Percentiles rank a stretch among this genome's conserved stretches.
Conservation (phyloP, 2,888 invertebrate genomes). For the Rambutsinella grinnellia region DNA sequence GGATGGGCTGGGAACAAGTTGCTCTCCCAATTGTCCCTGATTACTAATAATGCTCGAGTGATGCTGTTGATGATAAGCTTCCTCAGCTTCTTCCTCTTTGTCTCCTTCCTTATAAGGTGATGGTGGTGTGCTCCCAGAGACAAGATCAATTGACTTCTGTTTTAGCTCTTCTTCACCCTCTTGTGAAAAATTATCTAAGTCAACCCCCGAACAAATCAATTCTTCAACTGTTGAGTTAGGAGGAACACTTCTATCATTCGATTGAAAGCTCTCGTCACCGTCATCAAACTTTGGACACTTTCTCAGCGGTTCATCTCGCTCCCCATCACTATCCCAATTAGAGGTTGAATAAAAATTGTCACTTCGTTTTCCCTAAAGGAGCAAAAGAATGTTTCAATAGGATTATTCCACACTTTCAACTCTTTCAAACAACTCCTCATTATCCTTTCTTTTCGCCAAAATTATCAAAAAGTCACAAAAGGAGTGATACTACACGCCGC, state of each 20-base stretch:
- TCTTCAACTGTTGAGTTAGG: slow-evolving; percentile 11
- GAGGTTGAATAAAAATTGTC: slow-evolving; percentile 43
- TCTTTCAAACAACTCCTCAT: background rate
- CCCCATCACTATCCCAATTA: slow-evolving; percentile 64
- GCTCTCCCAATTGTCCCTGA: slow-evolving; percentile 39
- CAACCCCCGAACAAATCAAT: slow-evolving; percentile 12
- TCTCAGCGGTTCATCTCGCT: slow-evolving; percentile 62
- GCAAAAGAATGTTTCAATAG: background rate
- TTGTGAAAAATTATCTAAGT: slow-evolving; percentile 16
- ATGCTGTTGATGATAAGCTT: background rate
- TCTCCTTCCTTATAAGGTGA: slow-evolving; percentile 21
- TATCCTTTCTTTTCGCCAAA: background rate
- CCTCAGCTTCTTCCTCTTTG: background rate
- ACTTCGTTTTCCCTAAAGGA: slow-evolving; percentile 56
- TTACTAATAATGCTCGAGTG: slow-evolving; percentile 22
- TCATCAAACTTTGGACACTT: slow-evolving; percentile 59
- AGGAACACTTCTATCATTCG: slow-evolving; percentile 34
- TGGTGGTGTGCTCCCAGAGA: background rate
- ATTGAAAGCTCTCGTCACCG: slow-evolving; percentile 25
- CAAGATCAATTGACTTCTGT: slow-evolving; percentile 10
- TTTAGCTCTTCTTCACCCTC: slow-evolving; percentile 1
- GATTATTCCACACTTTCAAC: background rate
- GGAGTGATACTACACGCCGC: too few relatives aligned
- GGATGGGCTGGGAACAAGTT: slow-evolving; percentile 46
- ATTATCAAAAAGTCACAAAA: background rate